Evolutionary conservation across 1,140 invertebrate species (phyloP), one percentile per base, ranked within the genome.

Genomic region (Brachionus rotundiformis): DNA sequence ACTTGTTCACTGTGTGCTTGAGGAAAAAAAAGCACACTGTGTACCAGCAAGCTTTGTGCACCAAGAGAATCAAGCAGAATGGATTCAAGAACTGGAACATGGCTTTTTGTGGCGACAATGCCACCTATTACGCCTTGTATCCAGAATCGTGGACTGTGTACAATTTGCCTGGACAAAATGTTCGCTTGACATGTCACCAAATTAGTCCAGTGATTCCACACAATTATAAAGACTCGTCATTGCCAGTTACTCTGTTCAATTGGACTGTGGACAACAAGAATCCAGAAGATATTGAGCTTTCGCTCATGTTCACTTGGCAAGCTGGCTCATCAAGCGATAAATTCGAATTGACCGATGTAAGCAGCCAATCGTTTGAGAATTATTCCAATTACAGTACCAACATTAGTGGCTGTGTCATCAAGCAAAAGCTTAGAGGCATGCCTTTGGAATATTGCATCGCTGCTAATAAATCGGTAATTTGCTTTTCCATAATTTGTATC

Each of bases 121-220:
- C 92, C 84, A 89, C 90, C 82, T 96, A 96, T 86, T 93, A 93
- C 81, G 94, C 92, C 0, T 88, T 98, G 1, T 97, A 95, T 89
- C 95, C 94, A 0, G 90, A 94, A 81, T 91, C 94, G 23, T 96
- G 95, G 95, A 95, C 94, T 2, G 92, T 92, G 81, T 96, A 94
- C 88, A 90, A 94, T 85, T 91, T 97, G 61, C 91, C 92, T 23
- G 92, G 94, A 85, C 91, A 92, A 85, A 91, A 92, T 16, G 87
- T 96, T 10, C 91, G 91, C 84, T 87, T 96, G 29, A 90, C 91
- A 25, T 95, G 94, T 86, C 90, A 93, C 71, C 95, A 98, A 89
- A 90, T 96, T 81, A 94, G 93, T 76, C 94, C 94, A n/a, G 90
- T 95, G 13, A 92, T 95, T 85, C 94, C 94, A n/a, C 90, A 94